Conservation (phyloP, 1,140 invertebrate genomes). For the Neomicropteryx cornuta region DNA sequence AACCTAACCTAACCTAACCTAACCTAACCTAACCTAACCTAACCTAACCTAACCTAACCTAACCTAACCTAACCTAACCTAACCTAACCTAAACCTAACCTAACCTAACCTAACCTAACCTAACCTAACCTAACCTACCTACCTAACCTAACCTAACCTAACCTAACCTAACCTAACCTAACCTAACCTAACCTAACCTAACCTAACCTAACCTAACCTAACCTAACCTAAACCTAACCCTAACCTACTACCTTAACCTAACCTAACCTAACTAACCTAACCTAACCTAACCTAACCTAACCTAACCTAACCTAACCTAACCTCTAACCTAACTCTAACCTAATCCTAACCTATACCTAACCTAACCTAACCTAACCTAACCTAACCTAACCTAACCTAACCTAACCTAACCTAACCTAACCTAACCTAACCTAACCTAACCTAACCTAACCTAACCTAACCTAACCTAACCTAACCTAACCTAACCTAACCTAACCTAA, state of each 20-base stretch:
- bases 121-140: slow-evolving; percentile 17
- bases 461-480: slow-evolving; percentile 11
- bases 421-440: slow-evolving; percentile 15
- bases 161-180: slow-evolving; percentile 15
- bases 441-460: slow-evolving; percentile 13
- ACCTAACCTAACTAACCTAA: slow-evolving; percentile 9
- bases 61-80: slow-evolving; percentile 15
- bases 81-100: slow-evolving; percentile 19
- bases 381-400: neutral
- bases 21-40: slow-evolving; percentile 15
- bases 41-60: slow-evolving; percentile 17
- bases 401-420: slow-evolving; percentile 13
- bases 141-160: slow-evolving; percentile 14
- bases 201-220: slow-evolving; percentile 13
- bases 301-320: slow-evolving; percentile 13
- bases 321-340: slow-evolving; percentile 8
- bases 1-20: slow-evolving; percentile 17
- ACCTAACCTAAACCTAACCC: slow-evolving; percentile 9
- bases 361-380: neutral
- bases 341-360: neutral
- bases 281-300: slow-evolving; percentile 13
- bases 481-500: slow-evolving; percentile 12
- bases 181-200: slow-evolving; percentile 11
- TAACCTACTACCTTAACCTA: slow-evolving; percentile 12
- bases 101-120: slow-evolving; percentile 19